A percentile compares a stretch with the other conserved stretches of the same genome.
phyloP scores from a whole-genome alignment of 1,140 invertebrate species.

The Danaus plexippus region DNA sequence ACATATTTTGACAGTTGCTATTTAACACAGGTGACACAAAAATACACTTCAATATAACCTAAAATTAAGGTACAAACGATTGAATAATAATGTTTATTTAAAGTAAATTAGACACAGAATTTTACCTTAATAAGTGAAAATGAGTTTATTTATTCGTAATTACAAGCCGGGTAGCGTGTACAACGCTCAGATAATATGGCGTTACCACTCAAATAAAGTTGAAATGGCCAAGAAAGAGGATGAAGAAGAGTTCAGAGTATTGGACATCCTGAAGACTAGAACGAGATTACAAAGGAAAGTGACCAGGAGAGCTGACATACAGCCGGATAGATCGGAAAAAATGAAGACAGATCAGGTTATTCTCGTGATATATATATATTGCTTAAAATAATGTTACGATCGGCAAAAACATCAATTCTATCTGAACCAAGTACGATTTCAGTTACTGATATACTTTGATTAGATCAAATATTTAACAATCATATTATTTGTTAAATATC shows the following conservation, averaged over 20 bases:
- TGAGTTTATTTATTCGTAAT: conserved; percentile 53
- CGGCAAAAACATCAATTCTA: too few species aligned
- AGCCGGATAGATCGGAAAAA: conserved; percentile 55
- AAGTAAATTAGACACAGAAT: too few species aligned
- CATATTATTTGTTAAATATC: too few species aligned
- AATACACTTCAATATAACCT: conserved; percentile 23
- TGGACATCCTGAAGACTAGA: conserved; percentile 59
- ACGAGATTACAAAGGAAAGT: conserved; percentile 38
- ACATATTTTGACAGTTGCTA: not conserved
- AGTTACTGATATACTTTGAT: too few species aligned
- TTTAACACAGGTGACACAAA: too few species aligned
- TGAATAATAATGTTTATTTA: too few species aligned
- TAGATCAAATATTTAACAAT: too few species aligned
- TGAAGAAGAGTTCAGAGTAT: conserved; percentile 64
- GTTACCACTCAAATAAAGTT: conserved; percentile 43
- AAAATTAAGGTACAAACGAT: conserved; percentile 28
- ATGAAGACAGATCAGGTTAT: conserved; percentile 59
- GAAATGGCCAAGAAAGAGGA: conserved; percentile 47
- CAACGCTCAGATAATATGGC: conserved; percentile 48
- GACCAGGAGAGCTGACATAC: conserved; percentile 36
- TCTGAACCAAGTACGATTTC: too few species aligned
- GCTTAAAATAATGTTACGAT: too few species aligned
- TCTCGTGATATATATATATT: too few species aligned
- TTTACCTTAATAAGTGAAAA: conserved; percentile 27
- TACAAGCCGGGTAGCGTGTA: conserved; percentile 31